These are phyloP conservation scores for Antedon bifida DNA, from an alignment of 35 echinoderm and acorn worm genomes.

Conservation along the genomic window DNA sequence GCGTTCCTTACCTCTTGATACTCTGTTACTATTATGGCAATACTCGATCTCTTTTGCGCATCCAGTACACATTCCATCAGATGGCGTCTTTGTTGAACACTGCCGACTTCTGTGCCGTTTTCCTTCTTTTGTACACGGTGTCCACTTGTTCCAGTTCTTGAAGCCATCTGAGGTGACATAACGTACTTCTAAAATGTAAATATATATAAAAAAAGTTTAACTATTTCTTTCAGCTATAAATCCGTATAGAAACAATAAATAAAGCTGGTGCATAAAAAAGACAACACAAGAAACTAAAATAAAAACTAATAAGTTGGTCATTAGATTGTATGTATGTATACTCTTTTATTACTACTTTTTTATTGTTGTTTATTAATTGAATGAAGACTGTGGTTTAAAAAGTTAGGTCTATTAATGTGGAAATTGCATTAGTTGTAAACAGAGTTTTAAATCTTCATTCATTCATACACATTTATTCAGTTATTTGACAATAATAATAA, in stretches of 20 bases:
- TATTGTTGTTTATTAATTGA: no score
- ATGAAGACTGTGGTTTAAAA: no score
- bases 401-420: no score
- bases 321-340: no score
- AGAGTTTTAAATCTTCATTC: no score
- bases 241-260: no score
- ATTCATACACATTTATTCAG: no score
- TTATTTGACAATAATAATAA: no score
- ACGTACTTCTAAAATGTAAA: neutral
- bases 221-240: conserved; percentile 20
- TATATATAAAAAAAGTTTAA: conserved; percentile 5
- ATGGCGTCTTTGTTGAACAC: neutral
- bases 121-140: conserved; percentile 18
- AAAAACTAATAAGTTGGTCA: neutral
- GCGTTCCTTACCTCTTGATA: neutral
- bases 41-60: conserved; percentile 34
- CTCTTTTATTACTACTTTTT: no score
- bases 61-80: conserved; percentile 14
- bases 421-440: no score
- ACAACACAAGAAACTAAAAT: neutral
- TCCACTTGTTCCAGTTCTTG: conserved; percentile 40
- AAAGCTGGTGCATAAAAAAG: no score
- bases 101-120: conserved; percentile 30
- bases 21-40: conserved; percentile 13
- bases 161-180: conserved; percentile 9